These are phyloP conservation scores for Melanotaenia nigrans DNA, from an alignment of 2,797 vertebrate genomes.

Conservation along the genomic window DNA sequence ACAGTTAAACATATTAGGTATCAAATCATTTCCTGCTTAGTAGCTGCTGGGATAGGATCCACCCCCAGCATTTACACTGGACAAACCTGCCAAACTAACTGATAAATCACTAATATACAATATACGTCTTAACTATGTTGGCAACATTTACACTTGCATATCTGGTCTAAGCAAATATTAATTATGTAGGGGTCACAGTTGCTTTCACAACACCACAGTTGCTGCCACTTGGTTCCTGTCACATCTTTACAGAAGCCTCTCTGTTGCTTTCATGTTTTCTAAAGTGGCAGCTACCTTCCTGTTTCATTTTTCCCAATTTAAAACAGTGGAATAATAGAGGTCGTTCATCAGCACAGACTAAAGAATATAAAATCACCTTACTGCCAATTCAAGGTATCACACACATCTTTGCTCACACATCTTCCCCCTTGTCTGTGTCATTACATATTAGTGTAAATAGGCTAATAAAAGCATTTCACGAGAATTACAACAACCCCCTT, in stretches of 20 bases:
- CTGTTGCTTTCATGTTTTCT: neutral
- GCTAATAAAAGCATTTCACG: conserved; percentile 1
- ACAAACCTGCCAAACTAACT: neutral
- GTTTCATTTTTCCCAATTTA: neutral
- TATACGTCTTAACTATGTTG: neutral
- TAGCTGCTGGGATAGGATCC: no score
- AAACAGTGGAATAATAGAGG: neutral
- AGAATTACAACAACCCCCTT: rapidly evolving
- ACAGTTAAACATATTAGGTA: neutral
- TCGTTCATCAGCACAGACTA: neutral
- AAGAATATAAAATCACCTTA: neutral
- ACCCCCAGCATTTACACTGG: neutral
- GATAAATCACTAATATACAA: neutral
- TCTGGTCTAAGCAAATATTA: neutral
- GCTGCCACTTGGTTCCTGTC: neutral
- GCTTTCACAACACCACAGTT: neutral
- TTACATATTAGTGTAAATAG: neutral
- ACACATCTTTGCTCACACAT: neutral
- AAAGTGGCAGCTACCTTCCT: neutral
- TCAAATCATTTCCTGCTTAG: neutral
- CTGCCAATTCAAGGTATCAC: neutral
- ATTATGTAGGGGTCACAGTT: neutral
- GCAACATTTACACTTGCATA: neutral
- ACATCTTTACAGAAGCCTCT: neutral
- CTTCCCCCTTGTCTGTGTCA: neutral